phyloP scores from a whole-genome alignment of 1,140 invertebrate genomes.

The Gryon sp. region DNA sequence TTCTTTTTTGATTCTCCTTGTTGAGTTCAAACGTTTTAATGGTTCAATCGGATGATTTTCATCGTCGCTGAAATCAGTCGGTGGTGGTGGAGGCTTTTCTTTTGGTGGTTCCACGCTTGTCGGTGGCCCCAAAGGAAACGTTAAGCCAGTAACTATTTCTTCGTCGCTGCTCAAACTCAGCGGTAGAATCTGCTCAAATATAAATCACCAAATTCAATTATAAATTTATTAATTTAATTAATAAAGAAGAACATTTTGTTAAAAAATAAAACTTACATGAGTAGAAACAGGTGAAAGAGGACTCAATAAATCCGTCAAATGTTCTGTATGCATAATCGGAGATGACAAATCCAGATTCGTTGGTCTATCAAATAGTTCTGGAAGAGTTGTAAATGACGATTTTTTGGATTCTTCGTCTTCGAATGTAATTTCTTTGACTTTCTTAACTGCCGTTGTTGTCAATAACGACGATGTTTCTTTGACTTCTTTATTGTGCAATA shows the following conservation, averaged over 20 bases:
- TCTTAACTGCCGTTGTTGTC: too few species aligned
- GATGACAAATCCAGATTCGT: conserved; percentile 31
- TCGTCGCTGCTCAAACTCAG: conserved; percentile 74
- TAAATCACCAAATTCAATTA: not conserved
- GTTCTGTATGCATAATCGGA: conserved; percentile 25
- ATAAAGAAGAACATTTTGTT: not conserved
- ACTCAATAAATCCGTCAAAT: conserved; percentile 63
- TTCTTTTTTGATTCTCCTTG: conserved; percentile 92
- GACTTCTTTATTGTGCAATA: conserved; percentile 63
- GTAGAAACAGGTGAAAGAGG: conserved; percentile 70
- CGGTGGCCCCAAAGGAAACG: conserved; percentile 79
- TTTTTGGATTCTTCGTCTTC: conserved; percentile 39
- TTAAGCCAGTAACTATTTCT: conserved; percentile 70
- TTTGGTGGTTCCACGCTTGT: conserved; percentile 88
- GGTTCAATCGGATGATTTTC: conserved; percentile 78
- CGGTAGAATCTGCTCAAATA: conserved; percentile 69
- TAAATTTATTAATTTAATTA: not conserved
- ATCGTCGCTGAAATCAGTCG: conserved; percentile 82
- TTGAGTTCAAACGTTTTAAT: conserved; percentile 88
- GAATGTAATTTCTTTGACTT: too few species aligned
- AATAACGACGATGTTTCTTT: conserved; percentile 31
- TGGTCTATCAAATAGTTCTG: conserved; percentile 38
- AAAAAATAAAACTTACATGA: conserved; percentile 66
- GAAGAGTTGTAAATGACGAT: not conserved
- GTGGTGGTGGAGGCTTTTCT: conserved; percentile 92